Base-by-base conservation (phyloP, 2,797 vertebrate species). In the Cyprinella venusta region DNA sequence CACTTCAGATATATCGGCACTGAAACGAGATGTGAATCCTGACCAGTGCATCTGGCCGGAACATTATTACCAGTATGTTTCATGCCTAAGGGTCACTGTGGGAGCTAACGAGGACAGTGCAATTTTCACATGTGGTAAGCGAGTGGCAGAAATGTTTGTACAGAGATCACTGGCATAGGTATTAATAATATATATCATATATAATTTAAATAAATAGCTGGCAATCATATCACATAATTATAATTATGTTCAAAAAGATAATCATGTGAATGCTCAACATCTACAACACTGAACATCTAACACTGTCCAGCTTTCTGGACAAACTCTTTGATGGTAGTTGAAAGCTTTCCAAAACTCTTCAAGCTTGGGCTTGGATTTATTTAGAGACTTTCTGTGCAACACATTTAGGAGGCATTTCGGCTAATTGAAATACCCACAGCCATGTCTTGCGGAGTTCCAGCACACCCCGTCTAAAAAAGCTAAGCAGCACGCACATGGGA, bases 351-450 rank as follows among this genome's bases (percentile, higher is more conserved):
- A 59, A 36, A 80, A 33, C 65, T 74, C 40, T 82, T 42, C 64
- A 72, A 71, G 59, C 42, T 26, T n/a, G 50, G 68, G 45, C 63
- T 56, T 75, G 74, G 54, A 79, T 84, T 86, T 75, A 81, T 85
- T 85, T 61, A 64, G 77, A 77, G 65, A 18, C 69, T 70, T 80
- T 86, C 84, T 84, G 67, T 52, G 45, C 59, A 74, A 40, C 64
- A 65, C 64, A 67, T 84, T 87, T 83, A 84, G 82, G 90, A 92
- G 90, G 91, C 92, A 90, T 90, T 91, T 91, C 80, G 48, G 87
- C 92, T 94, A 94, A 94, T 93, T 95, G 94, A 94, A 95, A 94
- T 94, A 94, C 93, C 94, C 93, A 92, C 91, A 93, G 92, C 92
- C 93, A 91, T 93, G 92, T 94, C 93, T 94, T 92, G 92, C 90